Conservation (phyloP, 1,140 invertebrate genomes). For the Caenorhabditis inopinata region DNA sequence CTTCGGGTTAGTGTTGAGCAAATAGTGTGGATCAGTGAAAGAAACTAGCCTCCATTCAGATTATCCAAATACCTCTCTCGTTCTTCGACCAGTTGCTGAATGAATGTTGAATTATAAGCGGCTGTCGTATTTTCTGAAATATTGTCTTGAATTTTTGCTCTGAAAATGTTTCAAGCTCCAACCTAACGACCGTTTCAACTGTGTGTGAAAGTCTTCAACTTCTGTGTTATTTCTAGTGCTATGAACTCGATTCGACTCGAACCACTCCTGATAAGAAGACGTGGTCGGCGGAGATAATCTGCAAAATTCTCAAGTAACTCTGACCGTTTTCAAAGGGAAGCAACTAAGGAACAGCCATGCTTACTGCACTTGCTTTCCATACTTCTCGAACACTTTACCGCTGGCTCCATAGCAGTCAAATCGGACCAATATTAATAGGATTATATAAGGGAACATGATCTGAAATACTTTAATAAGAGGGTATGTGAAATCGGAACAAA, state of each 20-base stretch:
- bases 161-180: neutral
- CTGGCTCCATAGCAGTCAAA: neutral
- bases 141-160: neutral
- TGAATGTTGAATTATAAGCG: neutral
- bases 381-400: slow-evolving; percentile 8
- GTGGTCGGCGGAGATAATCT: slow-evolving; percentile 5
- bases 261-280: slow-evolving; percentile 13
- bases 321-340: too few species aligned
- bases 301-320: neutral
- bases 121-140: neutral
- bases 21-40: too few species aligned
- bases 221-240: slow-evolving; percentile 12
- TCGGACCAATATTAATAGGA: neutral
- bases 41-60: neutral
- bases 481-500: too few species aligned
- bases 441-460: neutral
- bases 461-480: neutral
- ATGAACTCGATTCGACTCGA: slow-evolving; percentile 11
- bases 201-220: neutral
- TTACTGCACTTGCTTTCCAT: slow-evolving; percentile 31
- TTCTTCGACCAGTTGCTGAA: neutral
- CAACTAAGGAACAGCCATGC: neutral
- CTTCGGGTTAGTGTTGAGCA: too few species aligned
- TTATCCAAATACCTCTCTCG: neutral
- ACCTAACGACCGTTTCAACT: neutral